Percentiles rank a stretch among this genome's conserved stretches.
phyloP scores from a whole-genome alignment of 2,113 vertebrate species.

The Mellivora capensis region DNA sequence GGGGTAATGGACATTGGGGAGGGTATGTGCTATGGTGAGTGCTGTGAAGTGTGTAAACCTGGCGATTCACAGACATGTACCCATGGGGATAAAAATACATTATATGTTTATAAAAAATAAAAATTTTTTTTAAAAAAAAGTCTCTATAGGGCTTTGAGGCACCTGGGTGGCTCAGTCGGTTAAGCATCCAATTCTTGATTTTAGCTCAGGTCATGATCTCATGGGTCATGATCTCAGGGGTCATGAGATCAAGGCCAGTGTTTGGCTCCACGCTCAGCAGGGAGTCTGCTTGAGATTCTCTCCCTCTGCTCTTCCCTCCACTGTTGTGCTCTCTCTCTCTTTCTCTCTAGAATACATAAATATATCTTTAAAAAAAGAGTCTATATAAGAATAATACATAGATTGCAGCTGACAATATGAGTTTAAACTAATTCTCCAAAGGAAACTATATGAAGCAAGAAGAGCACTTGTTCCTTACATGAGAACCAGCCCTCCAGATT shows the following conservation, averaged over 20 bases:
- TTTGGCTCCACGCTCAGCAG: rapidly evolving
- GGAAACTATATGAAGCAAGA: background rate
- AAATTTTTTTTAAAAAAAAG: too few species aligned
- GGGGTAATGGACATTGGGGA: too few species aligned
- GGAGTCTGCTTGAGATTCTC: background rate
- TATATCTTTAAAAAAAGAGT: background rate
- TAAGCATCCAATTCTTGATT: background rate
- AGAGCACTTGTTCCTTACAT: background rate
- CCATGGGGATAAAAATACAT: too few species aligned
- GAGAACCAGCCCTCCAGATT: background rate
- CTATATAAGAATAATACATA: background rate
- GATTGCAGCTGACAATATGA: background rate
- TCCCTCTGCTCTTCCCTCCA: background rate
- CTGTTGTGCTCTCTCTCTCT: background rate
- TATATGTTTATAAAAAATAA: too few species aligned
- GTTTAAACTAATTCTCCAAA: background rate
- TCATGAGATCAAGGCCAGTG: background rate
- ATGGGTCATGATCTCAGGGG: background rate
- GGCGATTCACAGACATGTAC: too few species aligned
- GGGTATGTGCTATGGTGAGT: too few species aligned
- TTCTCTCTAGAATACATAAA: background rate
- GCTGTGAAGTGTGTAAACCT: too few species aligned
- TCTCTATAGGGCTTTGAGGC: too few species aligned
- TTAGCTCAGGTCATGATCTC: background rate
- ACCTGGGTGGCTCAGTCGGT: background rate